Evolutionary conservation across 2,113 vertebrate species (phyloP).

Genomic region (Xiphophorus hellerii): DNA sequence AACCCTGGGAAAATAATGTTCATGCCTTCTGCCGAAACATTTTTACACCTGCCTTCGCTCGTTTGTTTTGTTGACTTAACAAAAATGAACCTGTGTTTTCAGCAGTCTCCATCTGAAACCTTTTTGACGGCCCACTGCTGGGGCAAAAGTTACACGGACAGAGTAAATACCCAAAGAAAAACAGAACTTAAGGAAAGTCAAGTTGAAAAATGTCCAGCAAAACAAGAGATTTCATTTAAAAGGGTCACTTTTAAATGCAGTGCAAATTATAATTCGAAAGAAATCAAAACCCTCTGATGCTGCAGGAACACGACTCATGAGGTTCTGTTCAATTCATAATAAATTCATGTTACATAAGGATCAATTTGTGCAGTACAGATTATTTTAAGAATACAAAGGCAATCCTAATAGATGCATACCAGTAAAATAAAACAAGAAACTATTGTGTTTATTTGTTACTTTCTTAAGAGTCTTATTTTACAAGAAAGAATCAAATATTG

Average conservation of each 20-base stretch:
- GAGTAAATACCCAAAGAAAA: slow-evolving; percentile 19
- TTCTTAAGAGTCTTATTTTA: not conserved
- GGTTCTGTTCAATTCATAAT: too few relatives aligned
- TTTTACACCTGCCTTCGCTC: slow-evolving; percentile 28
- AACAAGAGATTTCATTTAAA: slow-evolving; percentile 17
- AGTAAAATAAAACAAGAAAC: too few relatives aligned
- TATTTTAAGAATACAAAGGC: too few relatives aligned
- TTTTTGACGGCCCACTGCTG: slow-evolving; percentile 34
- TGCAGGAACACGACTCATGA: too few relatives aligned
- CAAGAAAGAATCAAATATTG: not conserved
- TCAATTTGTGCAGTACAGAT: too few relatives aligned
- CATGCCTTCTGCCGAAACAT: slow-evolving; percentile 4
- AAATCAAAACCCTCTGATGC: too few relatives aligned
- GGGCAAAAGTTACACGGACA: slow-evolving; percentile 32
- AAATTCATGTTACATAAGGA: too few relatives aligned
- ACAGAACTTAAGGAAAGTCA: slow-evolving; percentile 33
- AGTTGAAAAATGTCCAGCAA: slow-evolving; percentile 17
- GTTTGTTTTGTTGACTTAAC: slow-evolving; percentile 38
- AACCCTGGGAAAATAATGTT: slow-evolving; percentile 9
- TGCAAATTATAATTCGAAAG: too few relatives aligned
- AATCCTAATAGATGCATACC: too few relatives aligned
- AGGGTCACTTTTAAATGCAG: too few relatives aligned
- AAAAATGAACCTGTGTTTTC: slow-evolving; percentile 28
- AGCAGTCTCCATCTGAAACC: slow-evolving; percentile 39
- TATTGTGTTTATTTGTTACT: too few relatives aligned